A percentile compares a stretch with the other conserved stretches of the same genome.
These are phyloP conservation scores for Xestia rhomboidea DNA, from an alignment of 2,888 invertebrate species.

Conservation along the genomic window DNA sequence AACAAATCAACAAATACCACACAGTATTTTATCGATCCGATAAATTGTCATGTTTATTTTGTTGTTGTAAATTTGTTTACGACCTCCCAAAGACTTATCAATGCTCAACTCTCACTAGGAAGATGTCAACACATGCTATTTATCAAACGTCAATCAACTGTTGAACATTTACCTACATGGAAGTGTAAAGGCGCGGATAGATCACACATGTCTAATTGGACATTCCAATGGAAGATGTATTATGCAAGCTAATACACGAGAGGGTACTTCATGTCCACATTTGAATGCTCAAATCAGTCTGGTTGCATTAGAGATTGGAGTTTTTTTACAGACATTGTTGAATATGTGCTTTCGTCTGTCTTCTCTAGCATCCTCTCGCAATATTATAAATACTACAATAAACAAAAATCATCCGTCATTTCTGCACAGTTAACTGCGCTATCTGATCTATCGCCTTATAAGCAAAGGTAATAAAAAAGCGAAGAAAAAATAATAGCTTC, in stretches of 20 bases:
- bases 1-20: constrained; percentile 47
- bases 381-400: neutral
- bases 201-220: constrained; percentile 57
- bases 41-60: constrained; percentile 70
- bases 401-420: neutral
- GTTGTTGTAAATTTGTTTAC: constrained; percentile 74
- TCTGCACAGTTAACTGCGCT: neutral
- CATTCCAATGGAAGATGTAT: constrained; percentile 52
- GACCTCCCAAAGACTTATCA: constrained; percentile 81
- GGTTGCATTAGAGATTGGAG: constrained; percentile 12
- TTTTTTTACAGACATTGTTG: constrained; percentile 21
- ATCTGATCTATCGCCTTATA: neutral
- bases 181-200: constrained; percentile 65
- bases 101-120: constrained; percentile 77
- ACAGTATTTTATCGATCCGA: constrained; percentile 61
- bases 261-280: constrained; percentile 57
- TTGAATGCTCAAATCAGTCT: constrained; percentile 62
- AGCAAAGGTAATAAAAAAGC: neutral
- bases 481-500: neutral
- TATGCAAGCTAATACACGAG: constrained; percentile 55
- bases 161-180: constrained; percentile 69
- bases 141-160: constrained; percentile 83
- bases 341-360: neutral
- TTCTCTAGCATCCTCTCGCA: neutral
- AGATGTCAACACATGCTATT: constrained; percentile 83